Evolutionary conservation across 2,113 vertebrate species (phyloP), one percentile per base, ranked within the genome.

Genomic region (Clarias batrachus): DNA sequence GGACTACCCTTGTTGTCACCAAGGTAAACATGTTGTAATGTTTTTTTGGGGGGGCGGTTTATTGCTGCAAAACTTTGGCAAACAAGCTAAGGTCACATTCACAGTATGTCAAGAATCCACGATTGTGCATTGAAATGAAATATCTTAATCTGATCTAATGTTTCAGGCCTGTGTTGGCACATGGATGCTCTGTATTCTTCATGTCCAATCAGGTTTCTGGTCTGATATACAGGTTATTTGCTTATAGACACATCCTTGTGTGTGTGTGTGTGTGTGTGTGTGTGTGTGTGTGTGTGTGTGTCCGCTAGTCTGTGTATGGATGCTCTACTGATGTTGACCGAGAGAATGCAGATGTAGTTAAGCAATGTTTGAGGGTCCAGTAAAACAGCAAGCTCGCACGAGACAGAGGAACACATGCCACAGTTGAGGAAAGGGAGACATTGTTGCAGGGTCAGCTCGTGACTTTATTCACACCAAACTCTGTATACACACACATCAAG

Each of bases 401-500:
- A 84, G 82, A 74, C 10, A 8, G 30, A 57, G n/a, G 59, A 82
- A n/a, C n/a, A 54, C 59, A 41, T 33, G 68, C 57, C 54, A 27
- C 23, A 80, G 57, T 33, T 19, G 17, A 54, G 70, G 70, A 80
- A 85, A 73, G 70, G 19, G 48, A 85, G 60, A 57, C 60, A 30
- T 54, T 66, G 52, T 74, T 66, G 84, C 25, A 14, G 70, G 0
- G 30, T 41, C 73, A 33, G 70, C 3, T 62, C 82, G 70, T 81
- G 82, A 41, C 71, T 80, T 81, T 81, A 62, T 85, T 85, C 48
- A 88, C 52, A 70, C 41, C 56, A 33, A 30, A 66, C 41, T 23
- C 30, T 85, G 60, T 85, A 11, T 65, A 68, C 84, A 80, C 84
- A 70, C 77, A 86, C 52, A 80, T 86, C 76, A 70, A n/a, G 33